phyloP scores from a whole-genome alignment of 2,888 invertebrate genomes.

The Sphaerophoria taeniata region DNA sequence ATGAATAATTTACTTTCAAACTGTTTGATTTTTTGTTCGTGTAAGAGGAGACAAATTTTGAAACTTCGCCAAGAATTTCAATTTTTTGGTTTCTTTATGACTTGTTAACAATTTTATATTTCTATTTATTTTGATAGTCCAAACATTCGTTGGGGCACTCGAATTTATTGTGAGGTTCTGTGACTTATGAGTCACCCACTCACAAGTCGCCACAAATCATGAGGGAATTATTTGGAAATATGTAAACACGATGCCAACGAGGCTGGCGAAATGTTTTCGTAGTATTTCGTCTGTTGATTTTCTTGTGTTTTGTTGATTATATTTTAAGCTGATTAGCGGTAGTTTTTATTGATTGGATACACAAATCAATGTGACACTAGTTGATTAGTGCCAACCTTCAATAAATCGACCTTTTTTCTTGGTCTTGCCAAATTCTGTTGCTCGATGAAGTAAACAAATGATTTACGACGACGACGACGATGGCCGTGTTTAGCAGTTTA shows the following conservation, averaged over 20 bases:
- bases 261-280: conserved; percentile 12
- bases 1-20: conserved; percentile 12
- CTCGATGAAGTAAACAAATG: too few species aligned
- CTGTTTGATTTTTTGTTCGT: background rate
- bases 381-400: background rate
- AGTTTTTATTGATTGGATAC: background rate
- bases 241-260: conserved; percentile 9
- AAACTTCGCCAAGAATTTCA: conserved; percentile 63
- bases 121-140: conserved; percentile 36
- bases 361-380: background rate
- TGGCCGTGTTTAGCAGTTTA: background rate
- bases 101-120: conserved; percentile 33
- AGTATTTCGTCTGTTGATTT: background rate
- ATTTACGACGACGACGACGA: too few species aligned
- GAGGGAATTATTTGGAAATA: conserved; percentile 9
- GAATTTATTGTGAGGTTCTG: background rate
- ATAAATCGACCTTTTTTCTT: conserved; percentile 11
- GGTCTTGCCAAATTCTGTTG: conserved; percentile 1
- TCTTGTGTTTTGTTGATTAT: background rate
- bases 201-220: background rate
- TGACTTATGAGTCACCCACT: conserved; percentile 35
- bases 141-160: conserved; percentile 12
- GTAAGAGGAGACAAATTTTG: conserved; percentile 41
- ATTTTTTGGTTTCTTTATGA: conserved; percentile 30
- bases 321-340: conserved; percentile 23